phyloP scores from a whole-genome alignment of 2,888 invertebrate genomes.

The Nephrotoma appendiculata region DNA sequence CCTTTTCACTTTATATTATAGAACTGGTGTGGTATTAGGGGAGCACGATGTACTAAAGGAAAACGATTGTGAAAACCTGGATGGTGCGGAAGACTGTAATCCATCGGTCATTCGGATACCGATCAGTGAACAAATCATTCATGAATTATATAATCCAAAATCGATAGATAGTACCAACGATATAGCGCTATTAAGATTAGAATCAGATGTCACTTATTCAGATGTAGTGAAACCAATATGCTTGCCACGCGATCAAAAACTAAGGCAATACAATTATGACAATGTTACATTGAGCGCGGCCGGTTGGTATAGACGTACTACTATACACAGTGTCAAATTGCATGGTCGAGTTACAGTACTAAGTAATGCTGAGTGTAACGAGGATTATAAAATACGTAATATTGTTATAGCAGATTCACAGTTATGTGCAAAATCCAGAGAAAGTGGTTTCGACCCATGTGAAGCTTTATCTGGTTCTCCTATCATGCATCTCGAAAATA shows the following conservation, averaged over 20 bases:
- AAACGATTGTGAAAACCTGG: constrained; percentile 28
- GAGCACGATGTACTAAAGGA: constrained; percentile 41
- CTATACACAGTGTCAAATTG: constrained; percentile 34
- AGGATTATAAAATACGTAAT: constrained; percentile 35
- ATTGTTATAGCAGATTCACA: constrained; percentile 36
- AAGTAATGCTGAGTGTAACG: constrained; percentile 34
- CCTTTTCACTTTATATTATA: neutral
- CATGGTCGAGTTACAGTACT: constrained; percentile 37
- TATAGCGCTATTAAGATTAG: constrained; percentile 53
- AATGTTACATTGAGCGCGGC: constrained; percentile 38
- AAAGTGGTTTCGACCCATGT: constrained; percentile 43
- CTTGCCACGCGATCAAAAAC: constrained; percentile 32
- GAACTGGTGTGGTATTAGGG: constrained; percentile 20
- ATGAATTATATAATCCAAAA: constrained; percentile 45
- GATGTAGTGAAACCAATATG: constrained; percentile 19
- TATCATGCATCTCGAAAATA: constrained; percentile 33
- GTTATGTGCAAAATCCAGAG: constrained; percentile 34
- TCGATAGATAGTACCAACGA: constrained; percentile 49
- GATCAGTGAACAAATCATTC: constrained; percentile 47
- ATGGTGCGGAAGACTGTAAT: constrained; percentile 19
- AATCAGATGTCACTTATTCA: constrained; percentile 36
- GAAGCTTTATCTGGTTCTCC: constrained; percentile 50
- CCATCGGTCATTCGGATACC: constrained; percentile 42
- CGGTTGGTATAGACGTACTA: constrained; percentile 42
- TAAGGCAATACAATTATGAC: constrained; percentile 27